These are phyloP conservation scores for Propithecus perrieri DNA, from an alignment of 2,797 vertebrate genomes.

Conservation along the genomic window DNA sequence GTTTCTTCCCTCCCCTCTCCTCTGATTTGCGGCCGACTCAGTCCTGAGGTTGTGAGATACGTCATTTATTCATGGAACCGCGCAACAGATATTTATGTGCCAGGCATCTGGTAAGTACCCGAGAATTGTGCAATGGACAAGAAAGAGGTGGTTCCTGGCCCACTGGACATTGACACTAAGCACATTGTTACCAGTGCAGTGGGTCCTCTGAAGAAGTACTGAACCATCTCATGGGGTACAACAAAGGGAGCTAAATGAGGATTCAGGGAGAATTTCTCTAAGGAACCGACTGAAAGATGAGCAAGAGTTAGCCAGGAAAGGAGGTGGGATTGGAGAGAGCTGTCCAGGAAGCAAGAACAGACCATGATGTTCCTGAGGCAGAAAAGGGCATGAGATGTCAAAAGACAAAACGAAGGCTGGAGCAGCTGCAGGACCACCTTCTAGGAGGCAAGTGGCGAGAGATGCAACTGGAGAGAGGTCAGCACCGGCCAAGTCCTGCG, in stretches of 20 bases:
- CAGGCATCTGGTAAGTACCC: not conserved
- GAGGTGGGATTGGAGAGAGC: not conserved
- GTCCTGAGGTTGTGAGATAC: not conserved
- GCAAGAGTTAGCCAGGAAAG: not conserved
- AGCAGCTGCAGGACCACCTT: not conserved
- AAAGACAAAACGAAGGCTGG: not conserved
- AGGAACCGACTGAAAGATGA: not conserved
- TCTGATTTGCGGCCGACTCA: not conserved
- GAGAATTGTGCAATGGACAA: not conserved
- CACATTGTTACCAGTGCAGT: not conserved
- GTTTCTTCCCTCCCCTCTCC: not conserved
- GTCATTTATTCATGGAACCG: not conserved
- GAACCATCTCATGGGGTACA: not conserved
- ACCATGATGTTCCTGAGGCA: not conserved
- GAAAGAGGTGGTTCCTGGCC: not conserved
- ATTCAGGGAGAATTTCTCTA: not conserved
- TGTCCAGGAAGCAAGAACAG: not conserved
- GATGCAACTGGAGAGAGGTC: not conserved
- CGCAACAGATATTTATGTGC: not conserved
- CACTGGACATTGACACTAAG: not conserved
- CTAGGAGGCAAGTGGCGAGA: not conserved
- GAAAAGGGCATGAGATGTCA: not conserved
- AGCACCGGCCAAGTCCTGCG: not conserved
- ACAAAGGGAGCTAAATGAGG: not conserved
- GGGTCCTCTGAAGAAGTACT: not conserved